These are phyloP conservation scores for Agonopterix subpropinquella DNA, from an alignment of 2,888 invertebrate genomes.

Conservation along the genomic window DNA sequence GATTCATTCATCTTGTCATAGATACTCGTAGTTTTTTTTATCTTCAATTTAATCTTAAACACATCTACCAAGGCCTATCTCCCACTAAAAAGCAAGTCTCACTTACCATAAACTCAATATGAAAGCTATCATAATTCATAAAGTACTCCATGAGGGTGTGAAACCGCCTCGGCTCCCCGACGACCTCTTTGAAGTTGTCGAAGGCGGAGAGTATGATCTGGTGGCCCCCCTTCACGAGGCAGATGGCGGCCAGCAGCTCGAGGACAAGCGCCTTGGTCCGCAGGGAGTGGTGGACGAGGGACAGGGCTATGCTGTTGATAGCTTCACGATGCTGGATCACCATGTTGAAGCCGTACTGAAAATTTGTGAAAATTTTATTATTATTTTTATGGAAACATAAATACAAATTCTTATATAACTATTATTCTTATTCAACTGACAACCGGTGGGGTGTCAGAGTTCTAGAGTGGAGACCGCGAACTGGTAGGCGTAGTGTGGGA, in stretches of 20 bases:
- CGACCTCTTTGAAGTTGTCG: slow-evolving; percentile 95
- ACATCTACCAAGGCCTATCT: no score
- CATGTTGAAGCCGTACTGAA: slow-evolving; percentile 97
- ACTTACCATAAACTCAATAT: slow-evolving; percentile 98
- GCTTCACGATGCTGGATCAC: slow-evolving; percentile 98
- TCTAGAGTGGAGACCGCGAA: no score
- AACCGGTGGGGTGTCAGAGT: no score
- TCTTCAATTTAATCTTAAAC: no score
- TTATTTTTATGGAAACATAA: no score
- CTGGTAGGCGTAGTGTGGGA: no score
- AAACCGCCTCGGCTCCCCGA: slow-evolving; percentile 92
- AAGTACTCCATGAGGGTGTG: slow-evolving; percentile 99
- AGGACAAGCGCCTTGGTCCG: slow-evolving; percentile 98
- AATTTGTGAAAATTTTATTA: no score
- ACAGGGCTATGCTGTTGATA: slow-evolving; percentile 98
- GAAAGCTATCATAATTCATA: slow-evolving; percentile 95
- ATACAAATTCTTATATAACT: no score
- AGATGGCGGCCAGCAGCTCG: slow-evolving; percentile 98
- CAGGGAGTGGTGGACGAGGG: slow-evolving; percentile 96
- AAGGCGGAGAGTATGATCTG: slow-evolving; percentile 98
- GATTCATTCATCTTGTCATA: no score
- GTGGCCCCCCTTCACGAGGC: slow-evolving; percentile 99
- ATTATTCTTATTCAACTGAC: no score
- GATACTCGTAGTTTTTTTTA: no score
- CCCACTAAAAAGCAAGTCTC: no score